Conservation (phyloP, 2,797 vertebrate genomes). For the Distichodus sexfasciatus region DNA sequence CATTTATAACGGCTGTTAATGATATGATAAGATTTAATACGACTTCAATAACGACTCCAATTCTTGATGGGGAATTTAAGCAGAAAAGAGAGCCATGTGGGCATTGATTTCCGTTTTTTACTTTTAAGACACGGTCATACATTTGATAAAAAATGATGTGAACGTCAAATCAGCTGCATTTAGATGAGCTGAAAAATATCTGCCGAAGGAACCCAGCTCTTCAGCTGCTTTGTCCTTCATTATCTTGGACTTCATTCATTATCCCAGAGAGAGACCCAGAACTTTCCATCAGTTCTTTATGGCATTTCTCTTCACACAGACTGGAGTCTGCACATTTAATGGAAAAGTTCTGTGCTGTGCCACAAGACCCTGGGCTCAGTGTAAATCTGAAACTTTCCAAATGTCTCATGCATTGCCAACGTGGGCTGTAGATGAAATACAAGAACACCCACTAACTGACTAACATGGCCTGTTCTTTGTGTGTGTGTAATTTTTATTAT, state of each 20-base stretch:
- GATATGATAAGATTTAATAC: too few relatives aligned
- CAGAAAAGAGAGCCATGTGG: too few relatives aligned
- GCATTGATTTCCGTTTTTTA: too few relatives aligned
- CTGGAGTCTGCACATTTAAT: slow-evolving; percentile 49
- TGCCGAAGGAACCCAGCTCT: too few relatives aligned
- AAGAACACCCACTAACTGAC: slow-evolving; percentile 33
- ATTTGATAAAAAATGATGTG: too few relatives aligned
- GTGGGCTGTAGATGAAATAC: slow-evolving; percentile 32
- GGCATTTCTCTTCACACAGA: slow-evolving; percentile 55
- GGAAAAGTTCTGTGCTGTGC: slow-evolving; percentile 71
- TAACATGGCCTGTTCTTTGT: not conserved
- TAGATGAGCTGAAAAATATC: slow-evolving; percentile 4
- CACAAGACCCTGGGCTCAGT: slow-evolving; percentile 60
- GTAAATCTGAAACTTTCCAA: slow-evolving; percentile 68
- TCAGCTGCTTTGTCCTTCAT: slow-evolving; percentile 33
- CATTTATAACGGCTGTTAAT: too few relatives aligned
- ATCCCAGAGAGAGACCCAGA: slow-evolving; percentile 37
- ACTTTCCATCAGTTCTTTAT: slow-evolving; percentile 68
- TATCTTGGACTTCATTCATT: slow-evolving; percentile 39
- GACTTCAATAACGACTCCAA: too few relatives aligned
- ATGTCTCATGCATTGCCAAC: slow-evolving; percentile 59
- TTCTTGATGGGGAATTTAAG: too few relatives aligned
- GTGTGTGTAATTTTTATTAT: not conserved
- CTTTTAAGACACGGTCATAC: too few relatives aligned
- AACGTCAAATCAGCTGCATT: too few relatives aligned